These are phyloP conservation scores for Acestrorhynchus altus DNA, from an alignment of 2,797 vertebrate species.

Conservation along the genomic window DNA sequence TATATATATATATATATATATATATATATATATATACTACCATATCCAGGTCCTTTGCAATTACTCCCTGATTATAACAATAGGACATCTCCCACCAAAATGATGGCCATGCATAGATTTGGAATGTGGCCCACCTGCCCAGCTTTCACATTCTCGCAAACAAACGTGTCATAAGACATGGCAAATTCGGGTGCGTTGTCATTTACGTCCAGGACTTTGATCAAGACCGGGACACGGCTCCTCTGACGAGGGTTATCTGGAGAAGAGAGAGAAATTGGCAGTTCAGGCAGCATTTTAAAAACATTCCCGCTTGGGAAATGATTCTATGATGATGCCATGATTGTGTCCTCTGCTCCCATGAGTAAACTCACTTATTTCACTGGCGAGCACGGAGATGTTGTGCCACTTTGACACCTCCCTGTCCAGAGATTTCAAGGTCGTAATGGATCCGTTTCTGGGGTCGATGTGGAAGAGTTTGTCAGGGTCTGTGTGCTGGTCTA, in stretches of 20 bases:
- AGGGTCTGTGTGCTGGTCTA: constrained; percentile 83
- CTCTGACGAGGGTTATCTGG: constrained; percentile 85
- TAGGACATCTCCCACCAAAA: neutral
- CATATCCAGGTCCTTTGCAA: too few relatives aligned
- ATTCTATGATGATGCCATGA: neutral
- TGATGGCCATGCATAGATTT: neutral
- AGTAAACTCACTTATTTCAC: constrained; percentile 83
- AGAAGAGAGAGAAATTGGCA: neutral
- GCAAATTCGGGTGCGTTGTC: constrained; percentile 89
- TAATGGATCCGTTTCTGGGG: constrained; percentile 84
- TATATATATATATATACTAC: too few relatives aligned
- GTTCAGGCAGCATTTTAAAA: neutral
- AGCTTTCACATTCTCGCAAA: constrained; percentile 88
- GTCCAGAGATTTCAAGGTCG: constrained; percentile 81
- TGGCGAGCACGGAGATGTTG: constrained; percentile 85
- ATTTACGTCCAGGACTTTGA: constrained; percentile 88
- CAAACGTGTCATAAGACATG: constrained; percentile 87
- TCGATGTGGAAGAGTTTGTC: constrained; percentile 83
- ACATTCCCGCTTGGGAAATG: neutral
- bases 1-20: too few relatives aligned
- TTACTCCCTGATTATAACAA: neutral
- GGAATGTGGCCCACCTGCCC: constrained; percentile 77
- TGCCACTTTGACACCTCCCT: constrained; percentile 85
- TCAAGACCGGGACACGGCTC: constrained; percentile 83
- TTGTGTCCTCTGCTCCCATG: neutral